Conservation (phyloP, 1,140 invertebrate species). For the Lethrus apterus region DNA sequence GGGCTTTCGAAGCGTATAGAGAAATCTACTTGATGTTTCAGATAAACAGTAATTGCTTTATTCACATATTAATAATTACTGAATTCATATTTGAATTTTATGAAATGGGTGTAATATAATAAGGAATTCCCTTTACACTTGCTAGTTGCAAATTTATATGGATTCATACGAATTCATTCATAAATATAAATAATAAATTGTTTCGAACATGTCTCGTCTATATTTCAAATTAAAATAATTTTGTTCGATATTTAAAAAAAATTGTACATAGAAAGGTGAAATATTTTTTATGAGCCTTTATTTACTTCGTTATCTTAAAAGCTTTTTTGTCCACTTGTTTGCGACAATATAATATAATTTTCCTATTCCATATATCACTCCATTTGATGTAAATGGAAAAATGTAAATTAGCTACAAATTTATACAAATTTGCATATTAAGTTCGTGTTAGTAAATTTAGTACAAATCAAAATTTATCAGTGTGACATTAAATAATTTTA, state of each 20-base stretch:
- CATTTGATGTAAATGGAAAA: background rate
- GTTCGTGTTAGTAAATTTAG: too few relatives aligned
- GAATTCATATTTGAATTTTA: slow-evolving; percentile 5
- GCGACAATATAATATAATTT: background rate
- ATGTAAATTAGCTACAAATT: too few relatives aligned
- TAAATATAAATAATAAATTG: slow-evolving; percentile 4
- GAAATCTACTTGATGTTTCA: too few relatives aligned
- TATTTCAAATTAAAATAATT: background rate
- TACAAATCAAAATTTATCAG: too few relatives aligned
- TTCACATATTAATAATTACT: slow-evolving; percentile 3
- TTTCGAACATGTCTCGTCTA: background rate
- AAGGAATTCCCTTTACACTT: slow-evolving; percentile 1
- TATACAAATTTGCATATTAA: too few relatives aligned
- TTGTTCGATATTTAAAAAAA: background rate
- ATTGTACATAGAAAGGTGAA: background rate
- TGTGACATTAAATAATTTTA: too few relatives aligned
- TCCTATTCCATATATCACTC: background rate
- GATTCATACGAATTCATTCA: background rate
- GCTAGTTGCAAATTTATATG: background rate
- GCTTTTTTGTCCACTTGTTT: background rate
- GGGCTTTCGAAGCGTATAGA: too few relatives aligned
- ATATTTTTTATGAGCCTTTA: background rate
- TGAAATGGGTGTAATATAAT: slow-evolving; percentile 1
- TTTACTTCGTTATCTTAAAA: background rate
- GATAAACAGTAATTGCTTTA: slow-evolving; percentile 8